A percentile compares a stretch with the other conserved stretches of the same genome.
Conservation (phyloP, 92 coral and sea anemone species). For the Palythoa grandiflora region DNA sequence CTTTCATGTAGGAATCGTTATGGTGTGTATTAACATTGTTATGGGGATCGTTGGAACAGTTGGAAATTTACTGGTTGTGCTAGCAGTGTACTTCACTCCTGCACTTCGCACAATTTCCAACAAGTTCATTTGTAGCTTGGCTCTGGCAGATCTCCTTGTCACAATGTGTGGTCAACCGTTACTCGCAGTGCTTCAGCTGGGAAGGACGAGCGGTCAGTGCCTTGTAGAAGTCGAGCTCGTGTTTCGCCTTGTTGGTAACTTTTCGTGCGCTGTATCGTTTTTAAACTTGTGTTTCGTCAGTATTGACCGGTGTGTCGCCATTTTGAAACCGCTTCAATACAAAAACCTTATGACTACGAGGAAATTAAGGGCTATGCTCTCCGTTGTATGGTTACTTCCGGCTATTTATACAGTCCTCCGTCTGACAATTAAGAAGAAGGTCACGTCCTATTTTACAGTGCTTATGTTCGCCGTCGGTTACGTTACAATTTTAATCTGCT, state of each 20-base stretch:
- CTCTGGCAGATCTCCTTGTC: constrained; percentile 35
- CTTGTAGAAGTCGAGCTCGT: constrained; percentile 49
- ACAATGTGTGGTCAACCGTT: constrained; percentile 42
- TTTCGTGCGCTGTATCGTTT: constrained; percentile 65
- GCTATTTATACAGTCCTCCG: constrained; percentile 70
- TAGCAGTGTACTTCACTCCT: constrained; percentile 26
- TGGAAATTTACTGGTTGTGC: constrained; percentile 18
- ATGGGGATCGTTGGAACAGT: constrained; percentile 29
- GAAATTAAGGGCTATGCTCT: constrained; percentile 6
- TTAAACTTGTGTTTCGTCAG: constrained; percentile 54
- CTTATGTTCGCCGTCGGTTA: constrained; percentile 71
- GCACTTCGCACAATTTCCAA: constrained; percentile 26
- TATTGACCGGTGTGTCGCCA: constrained; percentile 56
- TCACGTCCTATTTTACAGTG: constrained; percentile 73
- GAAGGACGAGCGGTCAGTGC: constrained; percentile 41
- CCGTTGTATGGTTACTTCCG: constrained; percentile 73
- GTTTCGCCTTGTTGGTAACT: constrained; percentile 61
- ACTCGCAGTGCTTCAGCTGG: constrained; percentile 34
- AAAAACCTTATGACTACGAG: constrained; percentile 5
- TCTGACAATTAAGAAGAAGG: constrained; percentile 70
- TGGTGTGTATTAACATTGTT: constrained; percentile 29
- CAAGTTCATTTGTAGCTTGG: constrained; percentile 31
- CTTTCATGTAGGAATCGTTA: background rate
- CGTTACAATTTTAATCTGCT: constrained; percentile 69
- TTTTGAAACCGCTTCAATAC: constrained; percentile 40